These are phyloP conservation scores for Pachyuromys duprasi DNA, from an alignment of 2,797 vertebrate species.

Conservation along the genomic window DNA sequence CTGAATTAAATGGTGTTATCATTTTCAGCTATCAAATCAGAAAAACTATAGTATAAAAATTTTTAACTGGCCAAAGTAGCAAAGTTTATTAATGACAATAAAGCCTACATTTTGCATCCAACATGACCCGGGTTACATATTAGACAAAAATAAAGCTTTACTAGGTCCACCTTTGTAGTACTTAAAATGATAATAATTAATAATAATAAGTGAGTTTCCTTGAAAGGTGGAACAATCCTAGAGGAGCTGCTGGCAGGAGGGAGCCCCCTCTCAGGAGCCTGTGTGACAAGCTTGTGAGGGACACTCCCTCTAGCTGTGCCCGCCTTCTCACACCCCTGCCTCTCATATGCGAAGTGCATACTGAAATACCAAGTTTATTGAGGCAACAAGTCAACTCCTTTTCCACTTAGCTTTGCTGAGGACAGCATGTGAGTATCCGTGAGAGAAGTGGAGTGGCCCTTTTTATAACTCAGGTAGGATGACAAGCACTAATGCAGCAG, in stretches of 20 bases:
- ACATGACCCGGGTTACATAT: not conserved
- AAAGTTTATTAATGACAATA: not conserved
- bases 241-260: not conserved
- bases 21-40: not conserved
- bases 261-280: not conserved
- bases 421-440: constrained; percentile 26
- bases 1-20: not conserved
- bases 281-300: not conserved
- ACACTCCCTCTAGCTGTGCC: not conserved
- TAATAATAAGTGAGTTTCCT: not conserved
- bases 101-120: not conserved
- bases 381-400: not conserved
- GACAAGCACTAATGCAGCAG: not conserved
- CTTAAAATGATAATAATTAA: not conserved
- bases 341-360: not conserved
- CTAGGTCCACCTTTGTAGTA: not conserved
- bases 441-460: not conserved
- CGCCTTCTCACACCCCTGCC: not conserved
- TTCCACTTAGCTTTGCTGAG: not conserved
- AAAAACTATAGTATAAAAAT: not conserved
- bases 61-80: not conserved
- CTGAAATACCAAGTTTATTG: not conserved
- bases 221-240: not conserved
- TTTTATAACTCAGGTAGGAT: constrained; percentile 16
- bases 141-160: not conserved